A percentile compares a stretch with the other conserved stretches of the same genome.
These are phyloP conservation scores for Leguminivora glycinivorella DNA, from an alignment of 1,140 invertebrate genomes.

Conservation along the genomic window DNA sequence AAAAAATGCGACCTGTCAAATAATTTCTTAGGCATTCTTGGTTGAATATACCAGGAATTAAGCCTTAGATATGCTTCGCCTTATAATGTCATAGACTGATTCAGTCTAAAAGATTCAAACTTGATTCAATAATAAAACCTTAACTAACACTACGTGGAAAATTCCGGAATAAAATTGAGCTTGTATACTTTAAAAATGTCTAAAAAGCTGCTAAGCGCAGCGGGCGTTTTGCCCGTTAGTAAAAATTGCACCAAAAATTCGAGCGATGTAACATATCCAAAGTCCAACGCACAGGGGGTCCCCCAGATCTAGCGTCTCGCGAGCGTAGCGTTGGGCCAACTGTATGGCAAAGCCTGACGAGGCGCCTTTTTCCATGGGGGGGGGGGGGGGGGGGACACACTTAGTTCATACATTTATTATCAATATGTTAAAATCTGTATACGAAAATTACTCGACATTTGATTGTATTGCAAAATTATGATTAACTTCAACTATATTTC, in stretches of 20 bases:
- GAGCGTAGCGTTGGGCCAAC: too few species aligned
- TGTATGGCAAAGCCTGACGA: too few species aligned
- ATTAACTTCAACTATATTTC: too few species aligned
- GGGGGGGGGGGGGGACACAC: too few species aligned
- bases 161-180: constrained; percentile 7
- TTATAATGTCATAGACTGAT: background rate
- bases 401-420: too few species aligned
- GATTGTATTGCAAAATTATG: too few species aligned
- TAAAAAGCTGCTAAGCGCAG: background rate
- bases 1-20: background rate
- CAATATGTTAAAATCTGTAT: too few species aligned
- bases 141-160: background rate
- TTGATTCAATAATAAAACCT: background rate
- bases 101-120: background rate
- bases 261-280: background rate
- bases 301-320: too few species aligned
- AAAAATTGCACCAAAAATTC: background rate
- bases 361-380: too few species aligned
- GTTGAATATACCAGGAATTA: background rate
- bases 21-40: background rate
- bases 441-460: too few species aligned
- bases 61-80: background rate
- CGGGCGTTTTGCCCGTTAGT: background rate
- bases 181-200: constrained; percentile 3
- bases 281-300: background rate